Conservation (phyloP, 2,797 vertebrate genomes). For the Sebastes cheni region DNA sequence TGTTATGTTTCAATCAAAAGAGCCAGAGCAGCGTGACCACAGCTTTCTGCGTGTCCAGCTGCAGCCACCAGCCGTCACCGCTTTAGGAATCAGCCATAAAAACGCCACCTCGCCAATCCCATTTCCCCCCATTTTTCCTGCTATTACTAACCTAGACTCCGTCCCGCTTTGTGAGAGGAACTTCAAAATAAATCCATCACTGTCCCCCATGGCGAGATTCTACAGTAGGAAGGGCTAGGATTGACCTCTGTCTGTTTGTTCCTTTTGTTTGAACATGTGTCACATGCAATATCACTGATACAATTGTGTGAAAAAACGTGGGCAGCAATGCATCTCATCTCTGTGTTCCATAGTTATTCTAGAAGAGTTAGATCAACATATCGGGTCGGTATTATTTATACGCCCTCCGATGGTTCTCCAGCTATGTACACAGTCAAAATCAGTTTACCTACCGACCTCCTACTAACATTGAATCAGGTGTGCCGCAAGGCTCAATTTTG, state of each 20-base stretch:
- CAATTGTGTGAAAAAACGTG: not conserved
- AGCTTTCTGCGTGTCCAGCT: conserved; percentile 49
- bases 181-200: conserved; percentile 57
- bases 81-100: conserved; percentile 45
- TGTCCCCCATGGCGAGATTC: conserved; percentile 12
- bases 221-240: not conserved
- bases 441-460: not conserved
- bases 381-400: not conserved
- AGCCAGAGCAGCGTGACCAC: conserved; percentile 72
- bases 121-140: not conserved
- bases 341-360: not conserved
- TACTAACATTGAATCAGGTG: not conserved
- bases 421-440: not conserved
- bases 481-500: not conserved
- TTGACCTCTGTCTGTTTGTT: conserved; percentile 27
- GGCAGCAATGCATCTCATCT: not conserved
- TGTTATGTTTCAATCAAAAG: conserved; percentile 83
- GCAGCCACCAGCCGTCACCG: conserved; percentile 35
- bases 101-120: conserved; percentile 12
- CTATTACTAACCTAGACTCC: conserved; percentile 6
- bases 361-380: not conserved
- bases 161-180: conserved; percentile 22
- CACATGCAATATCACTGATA: conserved; percentile 9
- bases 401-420: not conserved
- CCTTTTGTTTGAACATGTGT: conserved; percentile 15